Conservation (phyloP, 53 echinoderm and acorn worm species). For the Mesocentrotus franciscanus region DNA sequence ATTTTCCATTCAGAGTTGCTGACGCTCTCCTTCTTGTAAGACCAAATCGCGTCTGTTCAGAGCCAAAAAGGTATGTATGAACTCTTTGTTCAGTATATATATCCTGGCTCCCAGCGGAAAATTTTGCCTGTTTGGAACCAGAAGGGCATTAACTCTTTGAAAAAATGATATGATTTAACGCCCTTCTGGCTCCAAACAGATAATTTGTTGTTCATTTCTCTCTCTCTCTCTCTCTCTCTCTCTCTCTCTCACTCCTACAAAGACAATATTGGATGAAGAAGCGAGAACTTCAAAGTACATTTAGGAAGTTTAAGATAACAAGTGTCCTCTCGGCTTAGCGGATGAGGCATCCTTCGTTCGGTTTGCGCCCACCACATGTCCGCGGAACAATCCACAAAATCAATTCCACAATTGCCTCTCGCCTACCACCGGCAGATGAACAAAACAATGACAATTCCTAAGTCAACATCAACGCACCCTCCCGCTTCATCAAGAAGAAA, state of each 20-base stretch:
- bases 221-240: not conserved
- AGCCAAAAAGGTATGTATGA: too few relatives aligned
- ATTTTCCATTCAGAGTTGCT: not conserved
- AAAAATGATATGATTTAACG: too few relatives aligned
- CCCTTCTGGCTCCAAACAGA: not conserved
- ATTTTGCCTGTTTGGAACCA: too few relatives aligned
- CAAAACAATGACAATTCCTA: constrained; percentile 33
- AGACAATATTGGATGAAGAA: not conserved
- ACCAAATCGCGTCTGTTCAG: not conserved
- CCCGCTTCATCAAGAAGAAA: not conserved
- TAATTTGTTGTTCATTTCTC: not conserved
- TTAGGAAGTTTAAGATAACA: constrained; percentile 23
- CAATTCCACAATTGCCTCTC: constrained; percentile 38
- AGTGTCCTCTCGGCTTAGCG: not conserved
- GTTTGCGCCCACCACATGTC: not conserved
- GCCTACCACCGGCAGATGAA: constrained; percentile 31
- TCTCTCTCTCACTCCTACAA: not conserved
- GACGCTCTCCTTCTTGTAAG: too few relatives aligned
- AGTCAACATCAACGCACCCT: not conserved
- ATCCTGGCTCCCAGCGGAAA: too few relatives aligned
- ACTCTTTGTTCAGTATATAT: too few relatives aligned
- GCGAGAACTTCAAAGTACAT: constrained; percentile 15
- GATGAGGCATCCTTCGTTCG: not conserved
- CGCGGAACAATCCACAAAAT: constrained; percentile 8
- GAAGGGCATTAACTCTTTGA: too few relatives aligned